Percentiles rank a stretch among this genome's conserved stretches.
These are phyloP conservation scores for Onthophagus taurus DNA, from an alignment of 1,140 invertebrate genomes.

Conservation along the genomic window DNA sequence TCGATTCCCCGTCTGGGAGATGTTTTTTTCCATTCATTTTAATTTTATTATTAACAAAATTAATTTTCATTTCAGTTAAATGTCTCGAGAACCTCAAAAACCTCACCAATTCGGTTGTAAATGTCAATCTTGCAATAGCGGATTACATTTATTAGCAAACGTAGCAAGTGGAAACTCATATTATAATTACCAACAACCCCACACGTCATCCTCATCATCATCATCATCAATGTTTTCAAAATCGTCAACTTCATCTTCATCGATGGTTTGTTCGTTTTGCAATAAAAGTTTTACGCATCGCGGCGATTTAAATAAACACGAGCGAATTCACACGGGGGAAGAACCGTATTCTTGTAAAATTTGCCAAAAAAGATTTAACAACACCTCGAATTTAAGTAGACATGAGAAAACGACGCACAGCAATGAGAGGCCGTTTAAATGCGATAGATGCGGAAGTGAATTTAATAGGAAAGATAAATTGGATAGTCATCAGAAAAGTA, in stretches of 20 bases:
- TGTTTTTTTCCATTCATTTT: too few species aligned
- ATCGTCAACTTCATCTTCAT: too few species aligned
- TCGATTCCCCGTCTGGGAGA: conserved; percentile 37
- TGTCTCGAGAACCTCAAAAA: too few species aligned
- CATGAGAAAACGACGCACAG: conserved; percentile 54
- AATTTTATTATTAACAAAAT: too few species aligned
- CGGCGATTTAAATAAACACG: conserved; percentile 48
- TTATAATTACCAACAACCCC: background rate
- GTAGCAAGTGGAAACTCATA: background rate
- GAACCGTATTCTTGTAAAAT: conserved; percentile 64
- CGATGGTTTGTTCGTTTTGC: conserved; percentile 28
- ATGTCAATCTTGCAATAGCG: too few species aligned
- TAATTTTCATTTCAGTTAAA: too few species aligned
- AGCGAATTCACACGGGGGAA: conserved; percentile 62
- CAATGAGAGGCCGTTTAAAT: conserved; percentile 54
- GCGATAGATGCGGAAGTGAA: conserved; percentile 55
- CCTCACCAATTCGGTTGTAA: too few species aligned
- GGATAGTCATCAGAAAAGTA: conserved; percentile 42
- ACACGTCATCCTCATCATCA: background rate
- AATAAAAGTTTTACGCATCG: conserved; percentile 32
- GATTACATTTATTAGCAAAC: too few species aligned
- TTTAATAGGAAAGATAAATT: conserved; percentile 61
- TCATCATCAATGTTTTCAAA: background rate
- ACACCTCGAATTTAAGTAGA: conserved; percentile 54
- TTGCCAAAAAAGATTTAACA: conserved; percentile 63